Evolutionary conservation across 2,113 vertebrate species (phyloP), one percentile per base, ranked within the genome.

Genomic region (Myiozetetes cayanensis): DNA sequence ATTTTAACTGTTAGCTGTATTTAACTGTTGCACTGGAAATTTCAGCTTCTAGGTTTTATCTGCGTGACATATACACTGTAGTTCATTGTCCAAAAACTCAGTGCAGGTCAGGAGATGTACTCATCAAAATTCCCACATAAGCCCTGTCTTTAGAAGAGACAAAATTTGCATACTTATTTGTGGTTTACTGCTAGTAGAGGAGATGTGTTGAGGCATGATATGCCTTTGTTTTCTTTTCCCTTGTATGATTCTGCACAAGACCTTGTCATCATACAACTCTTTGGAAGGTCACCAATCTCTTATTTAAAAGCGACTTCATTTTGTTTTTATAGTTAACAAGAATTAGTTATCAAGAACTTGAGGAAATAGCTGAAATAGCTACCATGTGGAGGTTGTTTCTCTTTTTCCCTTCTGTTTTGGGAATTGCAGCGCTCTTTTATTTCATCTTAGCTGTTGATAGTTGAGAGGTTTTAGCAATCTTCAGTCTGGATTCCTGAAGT

Each of bases 41-140:
- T 89, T 83, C 55, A 87, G 47, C 31, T 46, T 87, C 68, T 62
- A 21, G 3, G 10, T 72, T 93, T 63, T 80, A 10, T 68, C 52
- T 59, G 3, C 6, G 0, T 49, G 63, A 23, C 6, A 6, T 5
- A 3, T 66, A 14, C 10, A 2, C 22, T 89, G 11, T 55, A 46
- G 52, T 72, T 71, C 27, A 25, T 77, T 68, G 63, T 90, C 17
- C 31, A 17, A 66, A 89, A 90, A 20, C 9, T 27, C 15, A 37
- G 6, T 91, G 79, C 28, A 19, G 41, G 14, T 83, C 50, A 37
- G 56, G 50, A 84, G 49, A 65, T 47, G 22, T 46, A 31, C 12
- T 89, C 7, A 4, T 61, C 28, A 67, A 17, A 77, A 55, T 76
- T 72, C n/a, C 24, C 31, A 25, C 6, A 12, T 41, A 31, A 78